A percentile compares a stretch with the other conserved stretches of the same genome.
Evolutionary conservation across 2,888 invertebrate genomes (phyloP).

Genomic region (Drosophila villosipedis): DNA sequence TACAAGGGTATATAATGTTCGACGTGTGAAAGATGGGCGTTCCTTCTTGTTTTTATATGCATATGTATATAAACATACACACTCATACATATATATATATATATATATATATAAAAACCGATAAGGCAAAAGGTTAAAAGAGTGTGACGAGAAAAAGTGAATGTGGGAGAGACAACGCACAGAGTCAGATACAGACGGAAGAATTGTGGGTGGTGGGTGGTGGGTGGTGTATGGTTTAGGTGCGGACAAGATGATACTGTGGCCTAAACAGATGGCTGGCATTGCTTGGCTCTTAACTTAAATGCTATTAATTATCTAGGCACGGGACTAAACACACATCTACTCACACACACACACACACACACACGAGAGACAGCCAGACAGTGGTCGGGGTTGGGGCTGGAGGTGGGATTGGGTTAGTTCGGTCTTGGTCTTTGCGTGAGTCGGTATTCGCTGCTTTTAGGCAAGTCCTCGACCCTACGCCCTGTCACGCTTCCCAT

Average conservation of each 20-base stretch:
- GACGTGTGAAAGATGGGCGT: neutral
- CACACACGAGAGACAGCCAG: constrained; percentile 23
- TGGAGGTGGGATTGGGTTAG: neutral
- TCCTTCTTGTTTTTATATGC: constrained; percentile 1
- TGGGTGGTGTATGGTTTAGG: constrained; percentile 21
- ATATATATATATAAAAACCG: constrained; percentile 36
- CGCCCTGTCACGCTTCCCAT: constrained; percentile 32
- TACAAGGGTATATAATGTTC: neutral
- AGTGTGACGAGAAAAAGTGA: constrained; percentile 33
- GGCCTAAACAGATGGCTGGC: constrained; percentile 65
- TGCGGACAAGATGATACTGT: constrained; percentile 55
- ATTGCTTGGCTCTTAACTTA: constrained; percentile 78
- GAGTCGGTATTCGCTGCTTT: constrained; percentile 33
- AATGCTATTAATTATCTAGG: constrained; percentile 79
- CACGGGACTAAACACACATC: constrained; percentile 35
- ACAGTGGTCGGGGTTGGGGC: constrained; percentile 11
- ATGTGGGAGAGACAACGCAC: neutral
- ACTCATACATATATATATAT: neutral
- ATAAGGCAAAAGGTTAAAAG: constrained; percentile 75
- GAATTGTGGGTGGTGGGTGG: constrained; percentile 13
- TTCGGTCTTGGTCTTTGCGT: constrained; percentile 18
- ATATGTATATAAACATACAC: constrained; percentile 10
- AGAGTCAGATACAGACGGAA: constrained; percentile 6
- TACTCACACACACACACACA: constrained; percentile 19
- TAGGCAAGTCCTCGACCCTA: constrained; percentile 55